A percentile compares a stretch with the other conserved stretches of the same genome.
These are phyloP conservation scores for Trachelipus rathkii DNA, from an alignment of 1,140 invertebrate genomes.

Conservation along the genomic window DNA sequence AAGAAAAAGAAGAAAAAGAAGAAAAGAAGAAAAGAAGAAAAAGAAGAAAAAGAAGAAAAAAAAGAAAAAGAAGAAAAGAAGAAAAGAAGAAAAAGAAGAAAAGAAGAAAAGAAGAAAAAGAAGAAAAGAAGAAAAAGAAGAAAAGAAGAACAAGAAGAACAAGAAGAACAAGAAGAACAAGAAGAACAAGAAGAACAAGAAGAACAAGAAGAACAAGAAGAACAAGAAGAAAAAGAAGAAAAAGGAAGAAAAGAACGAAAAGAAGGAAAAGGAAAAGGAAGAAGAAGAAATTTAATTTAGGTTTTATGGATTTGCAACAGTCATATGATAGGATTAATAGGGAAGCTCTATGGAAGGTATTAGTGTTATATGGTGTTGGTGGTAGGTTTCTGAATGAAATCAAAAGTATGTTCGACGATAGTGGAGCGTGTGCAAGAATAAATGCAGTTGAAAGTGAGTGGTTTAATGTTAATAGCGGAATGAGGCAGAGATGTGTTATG, in stretches of 20 bases:
- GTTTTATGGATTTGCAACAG: too few species aligned
- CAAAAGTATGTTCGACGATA: too few species aligned
- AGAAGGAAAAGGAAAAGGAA: too few species aligned
- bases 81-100: not conserved
- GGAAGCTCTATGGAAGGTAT: too few species aligned
- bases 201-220: not conserved
- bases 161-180: not conserved
- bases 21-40: not conserved
- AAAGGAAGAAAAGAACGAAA: conserved; percentile 38
- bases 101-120: not conserved
- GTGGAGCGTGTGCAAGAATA: too few species aligned
- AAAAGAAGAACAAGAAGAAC: not conserved
- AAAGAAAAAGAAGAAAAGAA: not conserved
- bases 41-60: not conserved
- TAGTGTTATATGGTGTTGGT: too few species aligned
- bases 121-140: not conserved
- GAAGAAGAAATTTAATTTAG: too few species aligned
- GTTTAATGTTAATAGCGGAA: too few species aligned
- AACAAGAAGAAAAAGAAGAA: conserved; percentile 29
- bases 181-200: not conserved
- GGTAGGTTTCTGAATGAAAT: too few species aligned
- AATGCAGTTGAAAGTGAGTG: too few species aligned
- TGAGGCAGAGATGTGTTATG: too few species aligned
- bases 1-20: not conserved
- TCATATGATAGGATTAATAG: too few species aligned